Evolutionary conservation across 1,140 invertebrate species (phyloP).

Genomic region (Drosophila repleta): DNA sequence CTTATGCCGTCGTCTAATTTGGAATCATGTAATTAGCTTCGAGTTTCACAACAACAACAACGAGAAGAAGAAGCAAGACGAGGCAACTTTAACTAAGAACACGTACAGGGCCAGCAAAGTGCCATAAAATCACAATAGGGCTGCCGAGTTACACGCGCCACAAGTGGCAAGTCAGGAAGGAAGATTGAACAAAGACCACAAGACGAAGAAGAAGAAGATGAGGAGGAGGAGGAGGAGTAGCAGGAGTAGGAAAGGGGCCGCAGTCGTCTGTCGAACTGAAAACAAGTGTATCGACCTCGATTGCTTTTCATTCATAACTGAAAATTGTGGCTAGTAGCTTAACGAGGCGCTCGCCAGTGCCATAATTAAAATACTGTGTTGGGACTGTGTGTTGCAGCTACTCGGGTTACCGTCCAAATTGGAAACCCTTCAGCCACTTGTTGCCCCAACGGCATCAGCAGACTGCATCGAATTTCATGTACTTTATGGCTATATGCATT

Average conservation of each 20-base stretch:
- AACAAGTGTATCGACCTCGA: conserved; percentile 73
- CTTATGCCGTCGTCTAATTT: conserved; percentile 58
- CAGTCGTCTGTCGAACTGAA: conserved; percentile 1
- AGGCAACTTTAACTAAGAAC: conserved; percentile 50
- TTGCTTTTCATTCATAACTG: conserved; percentile 49
- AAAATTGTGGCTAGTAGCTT: conserved; percentile 17
- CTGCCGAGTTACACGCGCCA: conserved; percentile 65
- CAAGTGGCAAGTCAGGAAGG: conserved; percentile 30
- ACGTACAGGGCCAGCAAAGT: conserved; percentile 55
- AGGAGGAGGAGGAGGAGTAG: not conserved
- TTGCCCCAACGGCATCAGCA: conserved; percentile 44
- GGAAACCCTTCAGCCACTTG: conserved; percentile 55
- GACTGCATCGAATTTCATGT: conserved; percentile 66
- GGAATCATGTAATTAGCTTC: conserved; percentile 62
- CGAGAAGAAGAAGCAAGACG: conserved; percentile 16
- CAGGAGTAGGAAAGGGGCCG: too few relatives aligned
- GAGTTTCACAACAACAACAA: conserved; percentile 49
- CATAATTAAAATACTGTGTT: conserved; percentile 22
- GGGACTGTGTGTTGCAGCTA: conserved; percentile 11
- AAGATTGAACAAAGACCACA: conserved; percentile 44
- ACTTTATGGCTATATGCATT: conserved; percentile 74
- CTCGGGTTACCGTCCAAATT: conserved; percentile 55
- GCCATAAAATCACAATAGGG: conserved; percentile 70
- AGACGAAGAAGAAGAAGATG: not conserved
- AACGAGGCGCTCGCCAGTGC: conserved; percentile 23